These are phyloP conservation scores for Jaculus jaculus DNA, from an alignment of 2,113 vertebrate species.

Conservation along the genomic window DNA sequence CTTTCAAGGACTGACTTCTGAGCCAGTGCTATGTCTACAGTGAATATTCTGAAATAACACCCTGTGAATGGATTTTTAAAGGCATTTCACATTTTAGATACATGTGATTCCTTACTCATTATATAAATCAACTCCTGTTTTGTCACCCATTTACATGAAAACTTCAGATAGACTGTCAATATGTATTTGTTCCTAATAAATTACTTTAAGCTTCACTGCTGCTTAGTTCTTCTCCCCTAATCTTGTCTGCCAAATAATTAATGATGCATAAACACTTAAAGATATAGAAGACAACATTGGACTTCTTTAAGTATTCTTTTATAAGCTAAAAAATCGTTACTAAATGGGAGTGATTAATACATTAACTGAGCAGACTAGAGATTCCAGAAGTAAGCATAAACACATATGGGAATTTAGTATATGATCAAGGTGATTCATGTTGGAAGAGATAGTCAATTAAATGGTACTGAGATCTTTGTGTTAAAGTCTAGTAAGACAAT, in stretches of 20 bases:
- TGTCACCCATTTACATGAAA: constrained; percentile 51
- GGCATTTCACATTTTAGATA: constrained; percentile 33
- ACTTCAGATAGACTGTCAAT: constrained; percentile 36
- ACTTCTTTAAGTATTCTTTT: constrained; percentile 15
- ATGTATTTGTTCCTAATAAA: constrained; percentile 40
- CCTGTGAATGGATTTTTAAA: not conserved
- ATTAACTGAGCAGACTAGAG: not conserved
- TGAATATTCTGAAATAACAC: not conserved
- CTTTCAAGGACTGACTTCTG: not conserved
- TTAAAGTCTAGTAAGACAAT: constrained; percentile 4
- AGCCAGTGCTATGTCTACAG: not conserved
- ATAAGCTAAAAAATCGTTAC: not conserved
- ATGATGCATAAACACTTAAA: constrained; percentile 46
- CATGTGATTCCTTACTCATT: constrained; percentile 1
- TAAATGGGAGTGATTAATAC: constrained; percentile 35
- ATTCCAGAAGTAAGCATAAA: constrained; percentile 48
- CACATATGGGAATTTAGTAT: not conserved
- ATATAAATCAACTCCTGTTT: constrained; percentile 39
- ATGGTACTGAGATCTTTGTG: not conserved
- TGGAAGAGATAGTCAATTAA: not conserved
- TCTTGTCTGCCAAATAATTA: constrained; percentile 46
- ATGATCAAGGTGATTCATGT: not conserved
- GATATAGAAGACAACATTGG: not conserved
- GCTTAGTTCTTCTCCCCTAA: not conserved
- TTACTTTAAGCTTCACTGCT: constrained; percentile 41